Base-by-base conservation (phyloP, 2,888 invertebrate genomes). In the Volucella bombylans region DNA sequence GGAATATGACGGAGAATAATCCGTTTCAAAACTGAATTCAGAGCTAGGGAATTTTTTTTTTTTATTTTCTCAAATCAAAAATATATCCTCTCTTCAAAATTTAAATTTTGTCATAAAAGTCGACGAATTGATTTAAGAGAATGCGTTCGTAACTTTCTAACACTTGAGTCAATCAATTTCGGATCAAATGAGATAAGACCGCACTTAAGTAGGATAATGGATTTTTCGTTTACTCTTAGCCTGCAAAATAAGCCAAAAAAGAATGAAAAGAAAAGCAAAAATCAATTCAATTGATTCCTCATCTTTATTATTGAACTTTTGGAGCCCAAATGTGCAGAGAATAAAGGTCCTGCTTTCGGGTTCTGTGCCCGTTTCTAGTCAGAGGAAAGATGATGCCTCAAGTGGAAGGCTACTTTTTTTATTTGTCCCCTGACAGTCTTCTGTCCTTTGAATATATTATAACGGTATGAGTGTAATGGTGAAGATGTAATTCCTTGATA, bases 161-260 rank as follows among this genome's bases (percentile, higher is more conserved):
- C 57, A 68, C 82, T 85, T 85, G 81, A 85, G 72, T 68, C 85
- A 80, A 85, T 85, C 83, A 80, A 71, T 80, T 85, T 76, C 31
- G 72, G 62, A 72, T 85, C 76, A 76, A 81, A 81, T 85, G 76
- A 81, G 81, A 77, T 81, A 71, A 85, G 68, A 57, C 81, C 71
- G 71, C 76, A 81, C 85, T 80, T 85, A 76, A 85, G 76, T 72
- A 77, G 76, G 57, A 85, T 76, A 85, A 85, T 85, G 81, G 85
- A 81, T 81, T 76, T 83, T 80, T 83, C 69, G 73, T 68, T 79
- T 74, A 65, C 64, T 59, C 69, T 68, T 67, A 43, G 65, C 43
- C 73, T 49, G 47, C 4, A 31, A 31, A 31, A 6, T 6, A 31
- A 31, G 0, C 31, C 54, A 67, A 73, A 69, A 54, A 62, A 31